Evolutionary conservation across 1,140 invertebrate genomes (phyloP).

Genomic region (Lepidurus packardi): DNA sequence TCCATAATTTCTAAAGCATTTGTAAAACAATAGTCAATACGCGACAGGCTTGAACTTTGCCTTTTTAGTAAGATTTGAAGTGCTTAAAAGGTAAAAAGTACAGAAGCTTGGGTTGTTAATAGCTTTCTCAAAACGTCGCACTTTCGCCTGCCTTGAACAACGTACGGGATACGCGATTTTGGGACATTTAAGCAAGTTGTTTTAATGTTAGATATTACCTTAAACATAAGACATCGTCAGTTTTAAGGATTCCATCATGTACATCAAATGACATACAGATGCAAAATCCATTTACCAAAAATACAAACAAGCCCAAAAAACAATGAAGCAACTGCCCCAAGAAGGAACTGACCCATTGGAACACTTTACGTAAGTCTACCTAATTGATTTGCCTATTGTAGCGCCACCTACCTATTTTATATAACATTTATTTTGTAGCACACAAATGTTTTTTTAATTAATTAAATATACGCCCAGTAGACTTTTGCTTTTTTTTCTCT

Average conservation of each 20-base stretch:
- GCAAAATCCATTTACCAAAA: constrained; percentile 19
- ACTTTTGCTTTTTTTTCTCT: no score
- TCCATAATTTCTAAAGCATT: not conserved
- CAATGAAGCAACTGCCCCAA: constrained; percentile 3
- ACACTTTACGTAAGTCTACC: not conserved
- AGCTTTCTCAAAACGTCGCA: not conserved
- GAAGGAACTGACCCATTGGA: not conserved
- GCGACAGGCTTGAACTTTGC: no score
- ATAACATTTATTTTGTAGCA: not conserved
- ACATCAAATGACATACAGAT: constrained; percentile 13
- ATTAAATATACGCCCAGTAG: no score
- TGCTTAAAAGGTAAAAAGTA: not conserved
- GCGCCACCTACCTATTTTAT: not conserved
- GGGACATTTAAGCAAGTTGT: not conserved
- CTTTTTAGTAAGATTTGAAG: no score
- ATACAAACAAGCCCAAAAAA: constrained; percentile 22
- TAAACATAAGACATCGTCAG: not conserved
- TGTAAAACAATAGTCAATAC: no score
- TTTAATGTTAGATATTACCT: not conserved
- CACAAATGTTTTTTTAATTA: not conserved
- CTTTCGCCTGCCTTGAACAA: not conserved
- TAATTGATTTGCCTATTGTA: not conserved
- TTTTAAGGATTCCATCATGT: not conserved
- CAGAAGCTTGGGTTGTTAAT: not conserved
- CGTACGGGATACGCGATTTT: not conserved